These are phyloP conservation scores for Eulithis prunata DNA, from an alignment of 2,888 invertebrate genomes.

Conservation along the genomic window DNA sequence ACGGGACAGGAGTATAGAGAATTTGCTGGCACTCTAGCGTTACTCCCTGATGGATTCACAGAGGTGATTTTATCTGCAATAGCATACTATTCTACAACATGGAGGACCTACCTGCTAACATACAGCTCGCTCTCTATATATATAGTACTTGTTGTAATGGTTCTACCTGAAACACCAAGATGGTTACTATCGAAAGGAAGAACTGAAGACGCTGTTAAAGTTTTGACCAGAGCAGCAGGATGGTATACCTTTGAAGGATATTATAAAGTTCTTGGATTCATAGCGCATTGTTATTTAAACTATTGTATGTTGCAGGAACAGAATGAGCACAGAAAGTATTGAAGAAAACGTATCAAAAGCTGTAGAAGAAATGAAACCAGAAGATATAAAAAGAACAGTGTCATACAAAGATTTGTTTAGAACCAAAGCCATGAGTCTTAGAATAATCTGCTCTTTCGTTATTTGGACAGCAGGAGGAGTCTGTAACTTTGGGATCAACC, in stretches of 20 bases:
- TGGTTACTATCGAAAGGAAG: conserved; percentile 62
- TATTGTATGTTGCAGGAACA: too few relatives aligned
- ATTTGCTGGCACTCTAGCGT: too few relatives aligned
- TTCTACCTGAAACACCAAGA: conserved; percentile 62
- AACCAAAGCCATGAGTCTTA: conserved; percentile 47
- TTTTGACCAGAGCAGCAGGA: conserved; percentile 56
- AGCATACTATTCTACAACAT: conserved; percentile 56
- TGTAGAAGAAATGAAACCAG: conserved; percentile 47
- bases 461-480: conserved; percentile 51
- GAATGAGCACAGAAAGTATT: too few relatives aligned
- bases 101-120: conserved; percentile 55
- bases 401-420: conserved; percentile 57
- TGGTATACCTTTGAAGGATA: conserved; percentile 34
- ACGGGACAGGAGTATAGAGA: too few relatives aligned
- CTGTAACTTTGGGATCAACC: conserved; percentile 61
- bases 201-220: conserved; percentile 48
- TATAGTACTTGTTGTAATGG: conserved; percentile 49
- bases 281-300: too few relatives aligned
- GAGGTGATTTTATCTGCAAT: too few relatives aligned
- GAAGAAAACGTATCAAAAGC: too few relatives aligned
- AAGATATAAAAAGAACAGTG: conserved; percentile 38
- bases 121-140: conserved; percentile 48
- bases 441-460: conserved; percentile 45
- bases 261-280: background rate
- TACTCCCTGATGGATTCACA: too few relatives aligned